Evolutionary conservation across 2,888 invertebrate genomes (phyloP).

Genomic region (Elysia crispata): DNA sequence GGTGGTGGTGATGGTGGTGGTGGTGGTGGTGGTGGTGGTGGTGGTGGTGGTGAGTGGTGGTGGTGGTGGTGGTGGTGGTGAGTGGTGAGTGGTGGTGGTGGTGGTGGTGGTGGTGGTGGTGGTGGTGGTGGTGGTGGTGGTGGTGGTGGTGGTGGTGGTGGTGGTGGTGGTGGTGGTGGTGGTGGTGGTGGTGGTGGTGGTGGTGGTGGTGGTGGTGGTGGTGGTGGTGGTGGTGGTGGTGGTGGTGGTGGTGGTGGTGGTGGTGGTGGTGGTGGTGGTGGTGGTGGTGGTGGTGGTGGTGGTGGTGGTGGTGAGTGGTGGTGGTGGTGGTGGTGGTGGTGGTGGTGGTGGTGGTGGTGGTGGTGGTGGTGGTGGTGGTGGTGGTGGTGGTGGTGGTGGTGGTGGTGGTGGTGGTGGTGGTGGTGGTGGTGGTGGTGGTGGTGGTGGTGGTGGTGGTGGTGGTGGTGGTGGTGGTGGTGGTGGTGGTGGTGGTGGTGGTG

Average conservation of each 20-base stretch:
- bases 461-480: conserved; percentile 32
- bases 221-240: neutral
- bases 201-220: neutral
- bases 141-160: neutral
- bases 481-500: conserved; percentile 39
- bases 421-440: conserved; percentile 42
- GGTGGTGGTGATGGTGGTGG: too few relatives aligned
- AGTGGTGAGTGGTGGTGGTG: too few relatives aligned
- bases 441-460: conserved; percentile 22
- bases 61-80: too few relatives aligned
- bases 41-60: too few relatives aligned
- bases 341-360: neutral
- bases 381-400: conserved; percentile 40
- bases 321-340: neutral
- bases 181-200: neutral
- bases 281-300: neutral
- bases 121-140: neutral
- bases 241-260: neutral
- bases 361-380: conserved; percentile 20
- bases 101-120: neutral
- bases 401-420: conserved; percentile 39
- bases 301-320: too few relatives aligned
- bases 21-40: neutral
- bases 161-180: neutral
- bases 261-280: neutral